Percentiles rank a stretch among this genome's conserved stretches.
Conservation (phyloP, 2,888 invertebrate species). For the Margaritifera margaritifera region DNA sequence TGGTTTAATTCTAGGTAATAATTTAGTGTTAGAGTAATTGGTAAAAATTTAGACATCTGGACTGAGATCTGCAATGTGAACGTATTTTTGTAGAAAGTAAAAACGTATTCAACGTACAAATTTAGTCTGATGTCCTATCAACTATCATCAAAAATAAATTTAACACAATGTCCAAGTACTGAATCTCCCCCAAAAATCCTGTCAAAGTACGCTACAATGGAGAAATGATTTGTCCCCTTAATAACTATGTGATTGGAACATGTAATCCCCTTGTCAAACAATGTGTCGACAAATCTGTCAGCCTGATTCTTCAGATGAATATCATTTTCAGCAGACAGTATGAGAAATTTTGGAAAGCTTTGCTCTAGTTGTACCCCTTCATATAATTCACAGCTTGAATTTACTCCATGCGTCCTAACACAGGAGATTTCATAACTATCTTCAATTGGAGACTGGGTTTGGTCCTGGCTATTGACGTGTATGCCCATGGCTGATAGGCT, state of each 20-base stretch:
- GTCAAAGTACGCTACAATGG: constrained; percentile 39
- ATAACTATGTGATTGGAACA: constrained; percentile 34
- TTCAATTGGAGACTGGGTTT: too few species aligned
- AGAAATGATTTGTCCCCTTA: constrained; percentile 43
- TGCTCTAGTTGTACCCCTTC: background rate
- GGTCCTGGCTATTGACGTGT: background rate
- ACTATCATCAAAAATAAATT: constrained; percentile 4
- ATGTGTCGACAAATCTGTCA: constrained; percentile 24
- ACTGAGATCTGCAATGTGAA: too few species aligned
- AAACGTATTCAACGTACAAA: too few species aligned
- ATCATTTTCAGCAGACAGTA: constrained; percentile 47
- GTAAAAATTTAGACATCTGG: too few species aligned
- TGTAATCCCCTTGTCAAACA: constrained; percentile 23
- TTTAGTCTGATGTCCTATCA: too few species aligned
- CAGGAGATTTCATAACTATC: too few species aligned
- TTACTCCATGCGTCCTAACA: too few species aligned
- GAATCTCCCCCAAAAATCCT: background rate
- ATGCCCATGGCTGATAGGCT: too few species aligned
- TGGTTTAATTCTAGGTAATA: too few species aligned
- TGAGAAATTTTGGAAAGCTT: constrained; percentile 38
- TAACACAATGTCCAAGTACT: constrained; percentile 2
- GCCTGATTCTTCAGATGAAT: constrained; percentile 42
- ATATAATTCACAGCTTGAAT: background rate
- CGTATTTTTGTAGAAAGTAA: too few species aligned
- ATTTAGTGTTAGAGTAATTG: too few species aligned